A percentile compares a stretch with the other conserved stretches of the same genome.
These are phyloP conservation scores for Coelopa pilipes DNA, from an alignment of 2,888 invertebrate species.

Conservation along the genomic window DNA sequence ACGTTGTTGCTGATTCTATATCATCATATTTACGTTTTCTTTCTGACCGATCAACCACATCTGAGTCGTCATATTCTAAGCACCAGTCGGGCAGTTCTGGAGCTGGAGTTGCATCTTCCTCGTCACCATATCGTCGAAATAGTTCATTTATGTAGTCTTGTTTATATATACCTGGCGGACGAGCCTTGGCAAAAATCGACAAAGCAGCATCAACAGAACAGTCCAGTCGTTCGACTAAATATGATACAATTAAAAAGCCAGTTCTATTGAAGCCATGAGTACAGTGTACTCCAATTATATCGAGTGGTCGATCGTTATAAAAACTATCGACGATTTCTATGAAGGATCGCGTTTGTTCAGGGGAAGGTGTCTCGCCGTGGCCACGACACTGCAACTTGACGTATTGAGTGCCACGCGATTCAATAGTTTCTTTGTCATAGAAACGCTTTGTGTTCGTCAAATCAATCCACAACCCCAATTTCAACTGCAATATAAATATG, in stretches of 20 bases:
- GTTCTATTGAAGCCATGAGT: slow-evolving; percentile 99
- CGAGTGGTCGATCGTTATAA: slow-evolving; percentile 81
- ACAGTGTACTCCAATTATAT: slow-evolving; percentile 82
- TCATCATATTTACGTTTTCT: slow-evolving; percentile 53
- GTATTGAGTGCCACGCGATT: slow-evolving; percentile 81
- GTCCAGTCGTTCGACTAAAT: slow-evolving; percentile 85
- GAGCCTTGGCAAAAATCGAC: slow-evolving; percentile 74
- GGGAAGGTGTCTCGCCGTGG: slow-evolving; percentile 91
- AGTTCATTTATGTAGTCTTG: slow-evolving; percentile 92
- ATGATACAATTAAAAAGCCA: slow-evolving; percentile 93
- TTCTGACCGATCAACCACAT: slow-evolving; percentile 36
- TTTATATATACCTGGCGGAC: slow-evolving; percentile 98
- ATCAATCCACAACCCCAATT: slow-evolving; percentile 95
- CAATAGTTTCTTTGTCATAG: slow-evolving; percentile 86
- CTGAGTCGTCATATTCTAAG: slow-evolving; percentile 68
- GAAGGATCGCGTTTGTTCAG: slow-evolving; percentile 86
- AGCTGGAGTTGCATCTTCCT: slow-evolving; percentile 76
- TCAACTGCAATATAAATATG: slow-evolving; percentile 70
- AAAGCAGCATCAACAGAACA: slow-evolving; percentile 88
- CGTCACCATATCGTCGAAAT: slow-evolving; percentile 82
- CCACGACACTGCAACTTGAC: slow-evolving; percentile 90
- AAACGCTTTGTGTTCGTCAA: slow-evolving; percentile 95
- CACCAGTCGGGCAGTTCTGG: slow-evolving; percentile 92
- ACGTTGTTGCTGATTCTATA: slow-evolving; percentile 42
- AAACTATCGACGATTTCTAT: slow-evolving; percentile 83